These are phyloP conservation scores for Chironomus riparius DNA, from an alignment of 2,888 invertebrate species.

Conservation along the genomic window DNA sequence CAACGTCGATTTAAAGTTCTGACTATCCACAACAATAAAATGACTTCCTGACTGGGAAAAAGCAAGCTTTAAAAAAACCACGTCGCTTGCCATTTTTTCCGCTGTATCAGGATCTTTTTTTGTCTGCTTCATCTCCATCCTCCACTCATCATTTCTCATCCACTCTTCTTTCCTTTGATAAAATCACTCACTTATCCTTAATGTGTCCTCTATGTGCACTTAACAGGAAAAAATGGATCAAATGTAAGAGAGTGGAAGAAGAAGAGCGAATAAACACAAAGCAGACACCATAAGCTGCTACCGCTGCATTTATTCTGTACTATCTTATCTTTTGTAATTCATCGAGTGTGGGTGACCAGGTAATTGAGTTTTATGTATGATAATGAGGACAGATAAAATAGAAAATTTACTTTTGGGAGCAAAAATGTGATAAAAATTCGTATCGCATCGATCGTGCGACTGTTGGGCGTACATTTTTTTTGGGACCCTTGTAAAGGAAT, in stretches of 20 bases:
- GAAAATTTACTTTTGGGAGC: too few species aligned
- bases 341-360: not conserved
- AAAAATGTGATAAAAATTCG: too few species aligned
- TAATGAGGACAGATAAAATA: too few species aligned
- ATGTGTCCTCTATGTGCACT: conserved; percentile 8
- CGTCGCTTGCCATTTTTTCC: not conserved
- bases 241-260: too few species aligned
- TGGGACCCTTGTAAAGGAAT: too few species aligned
- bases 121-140: not conserved
- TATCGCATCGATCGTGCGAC: too few species aligned
- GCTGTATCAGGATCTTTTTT: not conserved
- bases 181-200: not conserved
- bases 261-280: too few species aligned
- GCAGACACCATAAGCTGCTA: too few species aligned
- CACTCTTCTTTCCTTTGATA: not conserved
- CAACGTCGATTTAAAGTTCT: too few species aligned
- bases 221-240: not conserved
- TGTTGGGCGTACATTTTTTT: too few species aligned
- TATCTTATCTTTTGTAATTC: not conserved
- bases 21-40: not conserved
- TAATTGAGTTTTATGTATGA: not conserved
- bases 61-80: not conserved
- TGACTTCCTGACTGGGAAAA: not conserved
- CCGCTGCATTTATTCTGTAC: too few species aligned
- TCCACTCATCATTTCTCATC: not conserved